Evolutionary conservation across 2,888 invertebrate genomes (phyloP), one percentile per base, ranked within the genome.

Genomic region (Callinectes sapidus): DNA sequence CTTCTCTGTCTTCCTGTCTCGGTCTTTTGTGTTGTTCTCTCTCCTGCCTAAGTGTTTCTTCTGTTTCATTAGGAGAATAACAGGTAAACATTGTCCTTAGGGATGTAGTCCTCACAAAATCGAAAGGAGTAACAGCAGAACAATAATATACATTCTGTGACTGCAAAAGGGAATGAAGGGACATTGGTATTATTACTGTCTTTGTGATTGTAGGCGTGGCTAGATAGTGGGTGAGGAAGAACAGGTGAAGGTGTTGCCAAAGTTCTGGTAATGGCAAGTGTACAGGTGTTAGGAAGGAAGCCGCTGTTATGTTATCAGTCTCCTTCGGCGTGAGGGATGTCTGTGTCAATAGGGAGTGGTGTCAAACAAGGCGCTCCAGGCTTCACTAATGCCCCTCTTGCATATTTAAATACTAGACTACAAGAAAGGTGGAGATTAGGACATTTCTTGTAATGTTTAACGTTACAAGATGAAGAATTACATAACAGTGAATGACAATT

Each of bases 271-370:
- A 8, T 28, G 28, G 32, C 16, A 3, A 35, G 28, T 23, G 54
- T 54, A 2, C n/a, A 54, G 87, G 35, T 32, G 66, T 89, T 32
- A 61, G 61, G 32, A 71, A 66, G 66, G 66, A 42, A 32, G 42
- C 66, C 35, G 48, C 39, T 42, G 54, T 14, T 54, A 55, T 23
- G 61, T 91, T 87, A 91, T 87, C 91, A 87, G 87, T 91, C 87
- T 66, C 61, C 66, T 87, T 87, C 42, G 42, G 6, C 66, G 61
- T 91, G 91, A 91, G 81, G 32, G 91, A 91, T 91, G 39, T 14
- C 1, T 0, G 42, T 91, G 91, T 35, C 91, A 91, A 91, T 91
- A 71, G 6, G 35, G 86, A 32, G n/a, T 42, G n/a, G n/a, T 91
- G 91, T 91, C 66, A 87, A 85, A 91, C 91, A 91, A 3, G 91